Base-by-base conservation (phyloP, 2,888 invertebrate genomes). In the Lottia gigantea region DNA sequence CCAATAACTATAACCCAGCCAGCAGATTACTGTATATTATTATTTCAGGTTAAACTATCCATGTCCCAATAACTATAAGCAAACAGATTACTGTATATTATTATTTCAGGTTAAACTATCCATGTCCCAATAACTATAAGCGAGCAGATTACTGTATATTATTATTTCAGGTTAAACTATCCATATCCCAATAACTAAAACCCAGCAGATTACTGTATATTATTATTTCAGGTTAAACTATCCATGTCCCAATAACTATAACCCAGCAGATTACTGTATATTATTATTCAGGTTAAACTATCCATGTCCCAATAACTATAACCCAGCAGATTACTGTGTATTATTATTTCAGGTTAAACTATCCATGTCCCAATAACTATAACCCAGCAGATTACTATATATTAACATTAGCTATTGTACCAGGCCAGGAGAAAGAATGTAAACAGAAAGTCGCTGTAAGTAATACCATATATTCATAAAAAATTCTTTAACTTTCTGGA, bases 341-440 rank as follows among this genome's bases (percentile, higher is more conserved):
- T 40, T 49, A 31, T 40, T 25, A 65, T 73, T 65, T 46, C 69
- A 80, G 80, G n/a, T 75, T 83, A 15, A 88, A 87, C n/a, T 80
- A 84, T 68, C 81, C 82, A 0, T 90, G 90, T 86, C 97, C 97
- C 0, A 92, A 91, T 4, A 96, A 96, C 87, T 96, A 95, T 89
- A 97, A 97, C 87, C 97, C 97, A 2, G 96, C 96, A 0, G 97
- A 97, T 89, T 95, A 94, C 88, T 96, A 94, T 88, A 94, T 97
- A 62, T 95, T 96, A 85, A 91, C 95, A 14, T 45, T 72, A 77
- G 95, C 97, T 0, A 93, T 97, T 1, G 92, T 94, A 0, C 96
- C 96, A 0, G 94, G 94, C 0, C 91, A 93, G 16, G 97, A 97
- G 88, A 92, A 92, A 62, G 92, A 93, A 12, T 96, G 95, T 64